Conservation (phyloP, 1,140 invertebrate genomes). For the Brachionus rotundiformis region DNA sequence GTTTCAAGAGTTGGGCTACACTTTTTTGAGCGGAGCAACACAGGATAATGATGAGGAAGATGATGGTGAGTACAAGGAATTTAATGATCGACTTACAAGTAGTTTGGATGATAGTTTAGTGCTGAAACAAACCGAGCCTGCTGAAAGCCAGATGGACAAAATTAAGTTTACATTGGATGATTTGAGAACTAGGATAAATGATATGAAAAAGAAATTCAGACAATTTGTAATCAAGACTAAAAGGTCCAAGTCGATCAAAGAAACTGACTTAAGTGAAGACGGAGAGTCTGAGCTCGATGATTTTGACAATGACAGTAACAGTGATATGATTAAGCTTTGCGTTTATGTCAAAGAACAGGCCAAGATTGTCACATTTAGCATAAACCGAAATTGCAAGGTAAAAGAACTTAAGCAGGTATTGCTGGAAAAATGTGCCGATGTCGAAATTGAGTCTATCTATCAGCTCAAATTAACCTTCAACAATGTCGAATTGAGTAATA, state of each 20-base stretch:
- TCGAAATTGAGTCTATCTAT: conserved; percentile 8
- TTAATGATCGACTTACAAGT: conserved; percentile 22
- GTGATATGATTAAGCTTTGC: conserved; percentile 37
- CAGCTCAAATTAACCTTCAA: conserved; percentile 29
- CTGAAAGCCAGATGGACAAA: conserved; percentile 51
- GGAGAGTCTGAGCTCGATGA: conserved; percentile 29
- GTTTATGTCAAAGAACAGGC: conserved; percentile 41
- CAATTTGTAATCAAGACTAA: conserved; percentile 44
- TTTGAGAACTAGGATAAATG: conserved; percentile 44
- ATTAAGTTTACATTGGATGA: conserved; percentile 47
- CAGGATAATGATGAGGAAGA: conserved; percentile 1
- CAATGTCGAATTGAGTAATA: conserved; percentile 19
- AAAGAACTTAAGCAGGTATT: conserved; percentile 45
- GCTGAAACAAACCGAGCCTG: not conserved
- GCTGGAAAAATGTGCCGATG: conserved; percentile 29
- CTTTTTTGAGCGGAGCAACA: not conserved
- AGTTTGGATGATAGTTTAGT: conserved; percentile 12
- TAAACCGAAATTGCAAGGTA: conserved; percentile 33
- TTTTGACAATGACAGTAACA: not conserved
- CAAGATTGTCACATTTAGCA: conserved; percentile 26
- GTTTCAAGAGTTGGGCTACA: conserved; percentile 50
- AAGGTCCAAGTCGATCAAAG: not conserved
- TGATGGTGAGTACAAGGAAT: conserved; percentile 43
- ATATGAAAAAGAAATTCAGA: conserved; percentile 50
- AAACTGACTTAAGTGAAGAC: conserved; percentile 11